A percentile compares a stretch with the other conserved stretches of the same genome.
These are phyloP conservation scores for Oligia fasciuncula DNA, from an alignment of 2,888 invertebrate species.

Conservation along the genomic window DNA sequence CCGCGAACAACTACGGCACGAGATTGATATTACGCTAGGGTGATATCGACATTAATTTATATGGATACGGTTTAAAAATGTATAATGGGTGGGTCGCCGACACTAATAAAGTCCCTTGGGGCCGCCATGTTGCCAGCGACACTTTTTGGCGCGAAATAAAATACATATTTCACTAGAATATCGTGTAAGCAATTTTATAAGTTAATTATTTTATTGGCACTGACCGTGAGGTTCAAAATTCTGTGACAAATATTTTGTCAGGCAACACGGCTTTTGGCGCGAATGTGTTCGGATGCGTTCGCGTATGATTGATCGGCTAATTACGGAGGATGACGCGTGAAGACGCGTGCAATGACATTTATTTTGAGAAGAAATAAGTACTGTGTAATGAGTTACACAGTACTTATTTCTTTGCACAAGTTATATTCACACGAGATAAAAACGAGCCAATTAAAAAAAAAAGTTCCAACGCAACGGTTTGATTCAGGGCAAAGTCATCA, in stretches of 20 bases:
- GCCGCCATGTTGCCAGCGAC: slow-evolving; percentile 72
- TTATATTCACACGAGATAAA: slow-evolving; percentile 13
- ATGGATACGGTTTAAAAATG: slow-evolving; percentile 90
- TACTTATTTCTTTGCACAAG: slow-evolving; percentile 45
- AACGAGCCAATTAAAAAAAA: accelerated
- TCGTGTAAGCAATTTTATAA: slow-evolving; percentile 58
- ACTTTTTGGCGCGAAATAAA: slow-evolving; percentile 77
- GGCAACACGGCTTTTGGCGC: slow-evolving; percentile 45
- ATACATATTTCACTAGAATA: slow-evolving; percentile 67
- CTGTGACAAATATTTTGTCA: slow-evolving; percentile 49
- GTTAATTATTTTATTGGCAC: slow-evolving; percentile 51
- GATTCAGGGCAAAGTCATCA: not conserved
- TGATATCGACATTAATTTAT: slow-evolving; percentile 90
- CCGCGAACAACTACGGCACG: slow-evolving; percentile 88
- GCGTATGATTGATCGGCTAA: slow-evolving; percentile 80
- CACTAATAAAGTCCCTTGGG: slow-evolving; percentile 88
- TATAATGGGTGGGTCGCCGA: slow-evolving; percentile 86
- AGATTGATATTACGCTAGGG: slow-evolving; percentile 89
- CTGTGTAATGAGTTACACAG: slow-evolving; percentile 56
- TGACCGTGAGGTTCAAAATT: slow-evolving; percentile 49
- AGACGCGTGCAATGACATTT: slow-evolving; percentile 71
- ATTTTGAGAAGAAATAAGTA: slow-evolving; percentile 50
- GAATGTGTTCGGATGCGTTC: slow-evolving; percentile 63
- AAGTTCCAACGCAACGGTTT: not conserved
- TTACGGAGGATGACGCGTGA: slow-evolving; percentile 70